Evolutionary conservation across 2,888 invertebrate genomes (phyloP).

Genomic region (Agrotis puta): DNA sequence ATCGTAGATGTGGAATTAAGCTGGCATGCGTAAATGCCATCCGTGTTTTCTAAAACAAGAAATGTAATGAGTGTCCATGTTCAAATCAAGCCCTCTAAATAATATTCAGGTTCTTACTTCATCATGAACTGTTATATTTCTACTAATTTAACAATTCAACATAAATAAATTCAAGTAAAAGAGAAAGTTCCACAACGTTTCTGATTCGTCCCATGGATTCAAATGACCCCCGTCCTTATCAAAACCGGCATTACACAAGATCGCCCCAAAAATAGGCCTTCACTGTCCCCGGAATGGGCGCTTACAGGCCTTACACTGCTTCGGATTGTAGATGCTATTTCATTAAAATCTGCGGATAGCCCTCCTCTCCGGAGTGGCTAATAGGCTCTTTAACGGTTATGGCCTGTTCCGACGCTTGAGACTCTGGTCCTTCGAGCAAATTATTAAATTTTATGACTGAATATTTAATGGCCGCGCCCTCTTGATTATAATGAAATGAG

Average conservation of each 20-base stretch:
- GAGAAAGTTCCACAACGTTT: constrained; percentile 27
- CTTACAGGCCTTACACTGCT: constrained; percentile 57
- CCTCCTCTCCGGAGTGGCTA: constrained; percentile 41
- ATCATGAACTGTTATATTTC: constrained; percentile 4
- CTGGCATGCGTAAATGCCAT: not conserved
- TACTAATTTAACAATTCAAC: constrained; percentile 14
- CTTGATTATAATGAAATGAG: constrained; percentile 57
- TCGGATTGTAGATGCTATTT: constrained; percentile 58
- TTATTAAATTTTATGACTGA: constrained; percentile 65
- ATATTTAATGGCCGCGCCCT: constrained; percentile 53
- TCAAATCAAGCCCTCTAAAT: not conserved
- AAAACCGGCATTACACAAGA: constrained; percentile 54
- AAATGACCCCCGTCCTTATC: constrained; percentile 48
- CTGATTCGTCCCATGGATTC: constrained; percentile 38
- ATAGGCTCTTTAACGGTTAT: constrained; percentile 60
- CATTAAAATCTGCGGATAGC: constrained; percentile 64
- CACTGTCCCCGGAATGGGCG: constrained; percentile 44
- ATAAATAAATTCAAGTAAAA: constrained; percentile 33
- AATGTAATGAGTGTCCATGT: not conserved
- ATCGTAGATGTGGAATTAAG: constrained; percentile 13
- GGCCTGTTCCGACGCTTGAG: constrained; percentile 44
- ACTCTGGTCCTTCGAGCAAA: constrained; percentile 46
- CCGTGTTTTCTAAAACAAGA: not conserved
- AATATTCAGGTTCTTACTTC: not conserved
- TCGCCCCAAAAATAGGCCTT: constrained; percentile 55